These are phyloP conservation scores for Ectropis grisescens DNA, from an alignment of 1,140 invertebrate species.

Conservation along the genomic window DNA sequence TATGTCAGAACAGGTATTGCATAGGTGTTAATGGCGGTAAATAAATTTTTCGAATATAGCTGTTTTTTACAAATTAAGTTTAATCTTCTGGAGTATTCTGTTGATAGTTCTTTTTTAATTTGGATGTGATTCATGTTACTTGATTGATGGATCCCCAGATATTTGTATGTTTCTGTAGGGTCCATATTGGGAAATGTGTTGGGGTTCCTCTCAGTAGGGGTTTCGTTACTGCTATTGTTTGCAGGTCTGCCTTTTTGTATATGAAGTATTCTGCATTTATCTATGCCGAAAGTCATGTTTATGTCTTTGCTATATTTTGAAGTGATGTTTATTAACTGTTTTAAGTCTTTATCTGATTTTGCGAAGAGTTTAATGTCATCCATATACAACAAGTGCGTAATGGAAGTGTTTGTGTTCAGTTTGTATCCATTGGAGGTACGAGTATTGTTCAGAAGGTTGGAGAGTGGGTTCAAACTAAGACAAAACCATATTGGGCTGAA, in stretches of 20 bases:
- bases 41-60: slow-evolving; percentile 6
- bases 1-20: no score
- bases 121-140: no score
- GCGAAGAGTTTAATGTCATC: slow-evolving; percentile 11
- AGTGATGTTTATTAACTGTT: slow-evolving; percentile 4
- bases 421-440: slow-evolving; percentile 3
- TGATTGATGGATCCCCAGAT: slow-evolving; percentile 13
- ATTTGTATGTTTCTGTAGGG: slow-evolving; percentile 19
- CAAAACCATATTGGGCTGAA: background rate
- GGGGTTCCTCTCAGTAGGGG: background rate
- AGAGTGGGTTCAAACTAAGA: background rate
- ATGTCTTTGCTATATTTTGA: slow-evolving; percentile 8
- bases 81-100: no score
- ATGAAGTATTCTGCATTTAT: slow-evolving; percentile 13
- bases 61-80: no score
- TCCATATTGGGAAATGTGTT: slow-evolving; percentile 9
- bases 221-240: background rate
- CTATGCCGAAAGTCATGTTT: slow-evolving; percentile 13
- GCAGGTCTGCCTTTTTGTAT: slow-evolving; percentile 9
- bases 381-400: slow-evolving; percentile 10
- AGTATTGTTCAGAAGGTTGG: background rate
- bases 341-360: background rate
- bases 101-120: no score
- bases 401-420: background rate
- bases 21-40: slow-evolving; percentile 18